phyloP scores from a whole-genome alignment of 2,113 vertebrate genomes.

The Nycticorax nycticorax region DNA sequence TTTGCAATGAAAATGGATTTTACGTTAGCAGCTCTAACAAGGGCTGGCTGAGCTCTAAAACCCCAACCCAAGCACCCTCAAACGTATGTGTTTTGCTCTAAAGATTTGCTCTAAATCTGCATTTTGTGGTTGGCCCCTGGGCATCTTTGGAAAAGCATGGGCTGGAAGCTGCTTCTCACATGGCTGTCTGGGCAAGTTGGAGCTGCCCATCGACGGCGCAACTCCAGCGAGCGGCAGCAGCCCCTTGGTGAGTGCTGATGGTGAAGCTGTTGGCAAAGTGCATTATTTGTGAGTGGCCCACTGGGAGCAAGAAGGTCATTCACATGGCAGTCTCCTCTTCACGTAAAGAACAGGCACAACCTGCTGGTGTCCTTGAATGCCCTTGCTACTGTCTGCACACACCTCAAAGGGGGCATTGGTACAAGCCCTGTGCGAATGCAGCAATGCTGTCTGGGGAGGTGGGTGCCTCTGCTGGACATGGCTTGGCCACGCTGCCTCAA shows the following conservation, averaged over 20 bases:
- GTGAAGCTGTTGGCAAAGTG: background rate
- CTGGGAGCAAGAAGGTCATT: background rate
- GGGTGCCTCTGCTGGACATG: background rate
- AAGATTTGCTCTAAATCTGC: background rate
- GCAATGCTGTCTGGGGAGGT: background rate
- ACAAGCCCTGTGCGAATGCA: background rate
- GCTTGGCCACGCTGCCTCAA: background rate
- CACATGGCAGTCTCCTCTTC: background rate
- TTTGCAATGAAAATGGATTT: background rate
- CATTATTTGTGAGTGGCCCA: background rate
- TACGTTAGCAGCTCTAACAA: background rate
- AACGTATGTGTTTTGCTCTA: background rate
- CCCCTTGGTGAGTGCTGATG: background rate
- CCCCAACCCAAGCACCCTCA: background rate
- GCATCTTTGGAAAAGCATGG: rapidly evolving
- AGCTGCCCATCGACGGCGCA: background rate
- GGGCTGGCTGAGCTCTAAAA: background rate
- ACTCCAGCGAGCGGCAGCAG: background rate
- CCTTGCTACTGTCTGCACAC: background rate
- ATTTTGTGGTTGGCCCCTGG: background rate
- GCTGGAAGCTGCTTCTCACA: background rate
- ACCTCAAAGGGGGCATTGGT: background rate
- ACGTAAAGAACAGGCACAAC: background rate
- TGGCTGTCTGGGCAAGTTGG: background rate
- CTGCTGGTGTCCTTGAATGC: background rate